A percentile compares a stretch with the other conserved stretches of the same genome.
Conservation (phyloP, 1,140 invertebrate species). For the Nephotettix cincticeps region DNA sequence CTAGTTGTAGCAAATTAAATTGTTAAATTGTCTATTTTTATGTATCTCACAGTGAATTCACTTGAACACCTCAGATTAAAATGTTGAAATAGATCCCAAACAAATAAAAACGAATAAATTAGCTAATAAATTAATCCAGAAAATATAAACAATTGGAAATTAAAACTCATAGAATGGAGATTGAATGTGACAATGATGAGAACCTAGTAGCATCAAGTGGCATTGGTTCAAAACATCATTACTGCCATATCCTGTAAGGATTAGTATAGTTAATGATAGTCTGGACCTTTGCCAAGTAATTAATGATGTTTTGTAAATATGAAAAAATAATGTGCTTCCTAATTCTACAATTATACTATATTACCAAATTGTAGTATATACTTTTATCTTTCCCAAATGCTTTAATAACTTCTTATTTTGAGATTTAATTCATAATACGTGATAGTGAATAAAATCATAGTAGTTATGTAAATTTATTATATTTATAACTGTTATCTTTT, state of each 20-base stretch:
- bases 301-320: neutral
- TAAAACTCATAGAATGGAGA: neutral
- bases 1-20: too few relatives aligned
- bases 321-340: neutral
- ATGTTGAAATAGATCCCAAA: neutral
- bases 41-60: neutral
- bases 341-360: too few relatives aligned
- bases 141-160: too few relatives aligned
- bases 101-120: neutral
- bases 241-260: neutral
- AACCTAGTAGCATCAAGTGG: neutral
- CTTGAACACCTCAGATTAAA: neutral
- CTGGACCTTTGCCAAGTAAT: constrained; percentile 8
- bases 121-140: neutral
- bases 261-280: neutral
- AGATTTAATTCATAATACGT: too few relatives aligned
- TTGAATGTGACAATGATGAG: neutral
- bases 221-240: constrained; percentile 17
- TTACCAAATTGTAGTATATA: too few relatives aligned
- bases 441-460: too few relatives aligned
- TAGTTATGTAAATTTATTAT: too few relatives aligned
- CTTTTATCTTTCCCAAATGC: too few relatives aligned
- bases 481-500: too few relatives aligned
- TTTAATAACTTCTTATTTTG: too few relatives aligned
- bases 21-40: neutral